Percentiles rank a stretch among this genome's conserved stretches.
These are phyloP conservation scores for Tachycineta bicolor DNA, from an alignment of 2,113 vertebrate species.

Conservation along the genomic window DNA sequence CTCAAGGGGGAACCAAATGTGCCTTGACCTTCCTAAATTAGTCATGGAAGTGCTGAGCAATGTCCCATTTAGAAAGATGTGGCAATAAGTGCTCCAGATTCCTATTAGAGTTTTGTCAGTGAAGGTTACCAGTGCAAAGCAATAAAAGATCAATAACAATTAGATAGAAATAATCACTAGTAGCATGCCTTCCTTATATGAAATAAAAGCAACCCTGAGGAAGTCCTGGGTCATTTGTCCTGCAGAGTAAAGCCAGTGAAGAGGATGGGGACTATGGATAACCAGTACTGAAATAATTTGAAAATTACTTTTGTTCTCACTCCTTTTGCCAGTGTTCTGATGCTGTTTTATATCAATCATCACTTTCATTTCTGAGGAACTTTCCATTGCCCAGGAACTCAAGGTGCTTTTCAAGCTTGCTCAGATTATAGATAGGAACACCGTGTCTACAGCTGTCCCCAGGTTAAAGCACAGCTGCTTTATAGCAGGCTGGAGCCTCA, in stretches of 20 bases:
- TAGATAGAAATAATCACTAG: slow-evolving; percentile 32
- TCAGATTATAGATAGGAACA: not conserved
- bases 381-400: not conserved
- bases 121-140: not conserved
- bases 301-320: not conserved
- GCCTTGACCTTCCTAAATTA: slow-evolving; percentile 23
- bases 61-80: slow-evolving; percentile 16
- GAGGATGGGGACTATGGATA: not conserved
- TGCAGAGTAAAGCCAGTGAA: not conserved
- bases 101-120: slow-evolving; percentile 25
- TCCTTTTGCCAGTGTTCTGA: not conserved
- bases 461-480: not conserved
- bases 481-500: not conserved
- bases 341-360: slow-evolving; percentile 41
- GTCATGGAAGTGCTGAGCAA: slow-evolving; percentile 24
- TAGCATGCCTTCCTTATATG: not conserved
- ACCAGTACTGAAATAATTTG: not conserved
- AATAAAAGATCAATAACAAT: slow-evolving; percentile 53
- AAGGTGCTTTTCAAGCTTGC: slow-evolving; percentile 62
- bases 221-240: slow-evolving; percentile 6
- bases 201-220: not conserved
- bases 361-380: not conserved
- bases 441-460: not conserved
- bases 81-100: slow-evolving; percentile 19
- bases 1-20: not conserved